A percentile compares a stretch with the other conserved stretches of the same genome.
Conservation (phyloP, 2,888 invertebrate genomes). For the Acanthoscelides obtectus region DNA sequence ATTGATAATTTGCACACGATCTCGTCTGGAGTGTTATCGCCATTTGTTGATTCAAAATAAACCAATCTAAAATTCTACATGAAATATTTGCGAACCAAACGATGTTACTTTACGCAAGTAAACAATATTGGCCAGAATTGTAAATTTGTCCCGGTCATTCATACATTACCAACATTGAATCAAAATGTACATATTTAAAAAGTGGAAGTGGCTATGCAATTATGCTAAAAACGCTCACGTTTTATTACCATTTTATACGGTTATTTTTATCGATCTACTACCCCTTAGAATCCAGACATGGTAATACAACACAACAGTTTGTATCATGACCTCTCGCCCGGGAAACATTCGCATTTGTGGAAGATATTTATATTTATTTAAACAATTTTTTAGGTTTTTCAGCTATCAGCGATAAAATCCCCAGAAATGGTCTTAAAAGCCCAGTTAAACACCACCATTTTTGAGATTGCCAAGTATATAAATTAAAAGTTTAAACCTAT, state of each 20-base stretch:
- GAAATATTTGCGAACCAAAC: background rate
- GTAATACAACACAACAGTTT: background rate
- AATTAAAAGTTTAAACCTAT: no score
- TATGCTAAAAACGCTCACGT: background rate
- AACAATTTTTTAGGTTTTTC: no score
- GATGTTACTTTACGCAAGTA: background rate
- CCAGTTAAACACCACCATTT: no score
- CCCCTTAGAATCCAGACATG: background rate
- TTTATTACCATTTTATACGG: background rate
- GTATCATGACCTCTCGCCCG: background rate
- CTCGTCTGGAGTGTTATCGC: no score
- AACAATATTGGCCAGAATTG: background rate
- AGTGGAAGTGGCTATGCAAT: background rate
- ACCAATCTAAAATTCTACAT: background rate
- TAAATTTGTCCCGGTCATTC: background rate
- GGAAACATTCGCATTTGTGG: no score
- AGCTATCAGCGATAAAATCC: no score
- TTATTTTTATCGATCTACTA: background rate
- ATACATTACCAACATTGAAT: background rate
- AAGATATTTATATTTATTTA: no score
- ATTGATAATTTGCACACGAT: no score
- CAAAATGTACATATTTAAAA: background rate
- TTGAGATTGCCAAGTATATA: no score
- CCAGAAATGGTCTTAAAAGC: no score
- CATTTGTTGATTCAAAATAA: no score